Evolutionary conservation across 2,113 vertebrate genomes (phyloP), one percentile per base, ranked within the genome.

Genomic region (Poicephalus gulielmi): DNA sequence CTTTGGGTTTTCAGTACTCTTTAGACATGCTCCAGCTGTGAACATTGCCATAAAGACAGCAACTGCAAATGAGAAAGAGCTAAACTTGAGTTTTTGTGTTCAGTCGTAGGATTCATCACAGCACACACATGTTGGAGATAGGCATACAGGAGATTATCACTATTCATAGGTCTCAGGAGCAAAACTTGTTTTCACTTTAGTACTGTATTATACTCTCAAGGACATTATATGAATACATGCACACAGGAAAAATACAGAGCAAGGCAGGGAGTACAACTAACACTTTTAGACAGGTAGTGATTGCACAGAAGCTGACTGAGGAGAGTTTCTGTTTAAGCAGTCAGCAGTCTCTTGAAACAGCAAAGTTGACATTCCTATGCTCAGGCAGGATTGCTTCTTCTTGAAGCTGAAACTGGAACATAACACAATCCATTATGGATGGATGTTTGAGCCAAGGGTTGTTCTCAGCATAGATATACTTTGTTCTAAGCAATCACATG

Each of bases 361-460:
- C 57, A 37, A 76, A 84, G 71, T 85, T 94, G 86, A 87, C 93
- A 92, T 87, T 91, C 87, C 53, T 91, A 41, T 85, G 63, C 44
- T 83, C n/a, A 39, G 49, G 53, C 47, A 63, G 28, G 37, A 35
- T 23, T 17, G 41, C 18, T 91, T 83, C 67, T 86, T n/a, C 60
- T 71, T 47, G 63, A 83, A 95, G 53, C 84, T 90, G 75, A 88
- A 92, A 94, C 59, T 94, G 57, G 95, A 94, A 87, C 70, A 59
- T 79, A 91, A 83, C 84, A 83, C 91, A 95, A 95, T 96, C 78
- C 90, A 90, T 95, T 95, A 90, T 90, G 53, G 41, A 92, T 92
- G 70, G 84, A 69, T 85, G 19, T 69, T 87, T 82, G 81, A 47
- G 74, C 91, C 86, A 96, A 95, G 62, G 94, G 77, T 79, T 82